Conservation (phyloP, 2,888 invertebrate genomes). For the Mellilla xanthometata region DNA sequence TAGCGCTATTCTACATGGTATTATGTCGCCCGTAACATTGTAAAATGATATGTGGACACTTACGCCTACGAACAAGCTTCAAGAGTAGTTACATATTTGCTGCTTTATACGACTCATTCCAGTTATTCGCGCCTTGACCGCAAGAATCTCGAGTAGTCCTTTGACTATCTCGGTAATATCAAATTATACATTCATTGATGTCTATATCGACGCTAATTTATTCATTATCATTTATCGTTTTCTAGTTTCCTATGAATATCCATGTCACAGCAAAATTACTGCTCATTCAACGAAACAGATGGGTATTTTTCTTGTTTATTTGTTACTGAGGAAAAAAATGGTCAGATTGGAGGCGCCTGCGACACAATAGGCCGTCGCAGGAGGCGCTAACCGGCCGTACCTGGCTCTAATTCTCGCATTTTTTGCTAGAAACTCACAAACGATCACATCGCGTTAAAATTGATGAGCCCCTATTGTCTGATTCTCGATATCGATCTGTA, state of each 20-base stretch:
- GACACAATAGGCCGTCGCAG: slow-evolving; percentile 61
- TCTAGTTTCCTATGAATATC: slow-evolving; percentile 25
- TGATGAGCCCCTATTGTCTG: slow-evolving; percentile 66
- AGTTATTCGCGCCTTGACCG: slow-evolving; percentile 10
- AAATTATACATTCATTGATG: slow-evolving; percentile 4
- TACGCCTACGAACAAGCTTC: slow-evolving; percentile 10
- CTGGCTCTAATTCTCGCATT: slow-evolving; percentile 60
- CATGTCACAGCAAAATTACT: slow-evolving; percentile 22
- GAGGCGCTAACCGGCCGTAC: slow-evolving; percentile 66
- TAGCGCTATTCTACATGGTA: slow-evolving; percentile 30
- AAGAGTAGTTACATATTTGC: slow-evolving; percentile 5
- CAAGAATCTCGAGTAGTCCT: slow-evolving; percentile 14
- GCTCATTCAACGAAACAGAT: slow-evolving; percentile 36
- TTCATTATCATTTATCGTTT: slow-evolving; percentile 1
- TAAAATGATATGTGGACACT: slow-evolving; percentile 18
- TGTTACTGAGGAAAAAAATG: slow-evolving; percentile 51
- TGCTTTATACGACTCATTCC: slow-evolving; percentile 10
- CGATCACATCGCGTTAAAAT: slow-evolving; percentile 53
- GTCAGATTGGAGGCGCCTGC: slow-evolving; percentile 62
- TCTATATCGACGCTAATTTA: slow-evolving; percentile 14
- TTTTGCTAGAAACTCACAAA: slow-evolving; percentile 46
- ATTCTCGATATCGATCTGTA: slow-evolving; percentile 50
- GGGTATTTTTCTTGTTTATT: slow-evolving; percentile 45
- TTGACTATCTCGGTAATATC: slow-evolving; percentile 3
- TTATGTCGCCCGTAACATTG: slow-evolving; percentile 33